Conservation (phyloP, 2,113 vertebrate genomes). For the Platichthys stellatus region DNA sequence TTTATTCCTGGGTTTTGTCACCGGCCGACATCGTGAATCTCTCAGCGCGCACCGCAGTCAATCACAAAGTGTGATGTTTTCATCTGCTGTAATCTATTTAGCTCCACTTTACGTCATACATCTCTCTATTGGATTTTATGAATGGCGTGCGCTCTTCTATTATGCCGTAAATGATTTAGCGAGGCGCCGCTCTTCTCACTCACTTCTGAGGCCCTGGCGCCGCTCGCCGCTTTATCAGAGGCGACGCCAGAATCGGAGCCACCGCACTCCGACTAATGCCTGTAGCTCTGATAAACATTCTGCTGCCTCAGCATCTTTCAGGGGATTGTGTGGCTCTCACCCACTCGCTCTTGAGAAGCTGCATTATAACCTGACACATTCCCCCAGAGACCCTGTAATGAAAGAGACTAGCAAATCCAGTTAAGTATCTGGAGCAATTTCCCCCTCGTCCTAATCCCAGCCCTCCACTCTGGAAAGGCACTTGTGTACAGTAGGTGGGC, state of each 20-base stretch:
- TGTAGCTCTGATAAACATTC: constrained; percentile 79
- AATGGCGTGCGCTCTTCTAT: constrained; percentile 58
- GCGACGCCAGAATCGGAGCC: constrained; percentile 53
- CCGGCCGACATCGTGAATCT: constrained; percentile 38
- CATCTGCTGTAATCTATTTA: constrained; percentile 70
- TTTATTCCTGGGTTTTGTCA: constrained; percentile 31
- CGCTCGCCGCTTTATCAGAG: constrained; percentile 64
- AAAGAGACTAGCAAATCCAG: constrained; percentile 74
- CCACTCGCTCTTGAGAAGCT: constrained; percentile 64
- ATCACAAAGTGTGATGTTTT: constrained; percentile 66
- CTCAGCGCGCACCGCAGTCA: constrained; percentile 27
- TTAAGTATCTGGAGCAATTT: constrained; percentile 77
- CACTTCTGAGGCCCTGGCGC: constrained; percentile 39
- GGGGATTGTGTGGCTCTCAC: constrained; percentile 63
- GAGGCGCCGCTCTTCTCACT: constrained; percentile 39
- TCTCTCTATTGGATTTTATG: constrained; percentile 63
- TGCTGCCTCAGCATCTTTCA: constrained; percentile 79
- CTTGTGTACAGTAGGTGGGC: constrained; percentile 48
- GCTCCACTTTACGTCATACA: constrained; percentile 58
- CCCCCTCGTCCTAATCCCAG: constrained; percentile 71
- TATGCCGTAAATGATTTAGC: constrained; percentile 75
- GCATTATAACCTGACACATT: constrained; percentile 66
- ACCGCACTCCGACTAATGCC: constrained; percentile 75
- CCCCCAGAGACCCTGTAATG: constrained; percentile 63
- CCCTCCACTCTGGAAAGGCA: constrained; percentile 38